These are phyloP conservation scores for Sebastes flavidus DNA, from an alignment of 2,797 vertebrate species.

Conservation along the genomic window DNA sequence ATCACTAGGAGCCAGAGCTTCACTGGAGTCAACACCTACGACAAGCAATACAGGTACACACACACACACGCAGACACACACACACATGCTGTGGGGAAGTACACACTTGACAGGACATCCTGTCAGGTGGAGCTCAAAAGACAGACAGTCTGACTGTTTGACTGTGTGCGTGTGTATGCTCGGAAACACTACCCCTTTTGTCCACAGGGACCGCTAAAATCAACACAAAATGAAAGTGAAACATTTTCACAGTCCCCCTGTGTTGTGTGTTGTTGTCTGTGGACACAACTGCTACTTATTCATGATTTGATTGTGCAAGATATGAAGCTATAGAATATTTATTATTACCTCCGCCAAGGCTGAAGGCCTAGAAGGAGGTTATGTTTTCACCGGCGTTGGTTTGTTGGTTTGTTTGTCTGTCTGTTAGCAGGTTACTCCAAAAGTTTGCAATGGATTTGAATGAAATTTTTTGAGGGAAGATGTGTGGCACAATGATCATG, in stretches of 20 bases:
- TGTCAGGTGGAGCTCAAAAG: neutral
- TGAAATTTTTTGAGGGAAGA: too few relatives aligned
- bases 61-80: neutral
- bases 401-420: too few relatives aligned
- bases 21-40: slow-evolving; percentile 92
- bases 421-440: too few relatives aligned
- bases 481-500: too few relatives aligned
- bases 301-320: neutral
- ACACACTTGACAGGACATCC: neutral
- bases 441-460: too few relatives aligned
- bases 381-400: too few relatives aligned
- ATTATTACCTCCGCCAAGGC: too few relatives aligned
- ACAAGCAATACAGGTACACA: slow-evolving; percentile 89
- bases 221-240: neutral
- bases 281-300: neutral
- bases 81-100: neutral
- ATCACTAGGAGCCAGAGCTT: slow-evolving; percentile 98
- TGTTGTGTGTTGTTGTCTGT: neutral
- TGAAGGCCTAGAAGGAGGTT: too few relatives aligned
- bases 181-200: neutral
- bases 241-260: neutral
- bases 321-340: neutral
- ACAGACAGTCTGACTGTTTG: neutral
- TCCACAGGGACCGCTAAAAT: neutral
- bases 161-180: neutral